Evolutionary conservation across 2,113 vertebrate species (phyloP).

Genomic region (Poicephalus gulielmi): DNA sequence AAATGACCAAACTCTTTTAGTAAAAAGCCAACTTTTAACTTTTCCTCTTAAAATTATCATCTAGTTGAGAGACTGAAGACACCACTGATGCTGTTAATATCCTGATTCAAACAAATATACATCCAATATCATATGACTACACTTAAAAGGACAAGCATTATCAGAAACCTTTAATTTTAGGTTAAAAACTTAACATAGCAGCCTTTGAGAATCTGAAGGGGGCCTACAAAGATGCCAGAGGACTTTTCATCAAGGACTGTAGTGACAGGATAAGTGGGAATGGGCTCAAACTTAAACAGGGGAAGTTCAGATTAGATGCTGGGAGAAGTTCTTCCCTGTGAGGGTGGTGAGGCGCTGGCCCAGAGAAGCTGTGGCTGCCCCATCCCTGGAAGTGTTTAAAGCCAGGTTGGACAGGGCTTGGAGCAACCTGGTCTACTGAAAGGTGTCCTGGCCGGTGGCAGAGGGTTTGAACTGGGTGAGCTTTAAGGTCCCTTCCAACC

Average conservation of each 20-base stretch:
- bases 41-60: not conserved
- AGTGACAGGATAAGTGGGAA: not conserved
- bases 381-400: not conserved
- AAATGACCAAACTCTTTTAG: not conserved
- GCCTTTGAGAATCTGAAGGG: not conserved
- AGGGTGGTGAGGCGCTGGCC: not conserved
- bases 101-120: not conserved
- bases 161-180: not conserved
- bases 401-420: not conserved
- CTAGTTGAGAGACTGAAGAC: not conserved
- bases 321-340: not conserved
- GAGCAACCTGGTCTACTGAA: not conserved
- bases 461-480: not conserved
- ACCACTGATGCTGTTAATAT: not conserved
- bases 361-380: not conserved
- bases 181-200: not conserved
- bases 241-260: not conserved
- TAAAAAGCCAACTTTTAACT: not conserved
- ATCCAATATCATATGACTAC: not conserved
- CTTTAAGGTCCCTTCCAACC: not conserved
- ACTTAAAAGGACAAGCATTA: not conserved
- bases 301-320: not conserved
- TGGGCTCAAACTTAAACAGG: not conserved
- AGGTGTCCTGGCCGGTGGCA: not conserved
- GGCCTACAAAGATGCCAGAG: not conserved